Evolutionary conservation across 2,888 invertebrate genomes (phyloP), one percentile per base, ranked within the genome.

Genomic region (Cryptocheilus praepositus): DNA sequence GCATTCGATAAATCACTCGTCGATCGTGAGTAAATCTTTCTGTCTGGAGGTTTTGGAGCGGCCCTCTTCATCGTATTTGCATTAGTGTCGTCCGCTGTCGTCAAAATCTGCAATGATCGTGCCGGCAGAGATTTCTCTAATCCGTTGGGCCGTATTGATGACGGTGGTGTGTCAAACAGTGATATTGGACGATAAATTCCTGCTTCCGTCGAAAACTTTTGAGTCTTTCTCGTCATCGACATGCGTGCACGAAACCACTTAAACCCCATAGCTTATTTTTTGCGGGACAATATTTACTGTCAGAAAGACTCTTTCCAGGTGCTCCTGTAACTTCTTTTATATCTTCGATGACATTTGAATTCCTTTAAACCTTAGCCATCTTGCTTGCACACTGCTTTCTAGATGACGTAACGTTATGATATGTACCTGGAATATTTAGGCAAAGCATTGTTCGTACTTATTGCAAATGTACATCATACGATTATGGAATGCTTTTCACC

Each of bases 241-340:
- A 89, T 74, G 13, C 89, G 87, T 25, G 90, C 90, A 55, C 89
- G 89, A 80, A 91, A 91, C 86, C 90, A 90, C 82, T 89, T 90
- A 16, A 91, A 81, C 2, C 78, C 85, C 85, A 85, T 85, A 36
- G 71, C 51, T 43, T 25, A 7, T 36, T 36, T 36, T 36, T 36
- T 36, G 11, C 28, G 28, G 8, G 11, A 36, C 36, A 11, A 36
- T 36, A 36, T 36, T 36, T 7, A 36, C 13, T 5, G 1, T 36
- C 11, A 11, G 8, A 36, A 11, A 5, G 11, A 36, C 36, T 11
- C 36, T 36, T 36, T 36, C 5, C 25, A 36, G 36, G 36, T 36
- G 11, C 36, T 1, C 36, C 13, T 36, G 13, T 11, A 36, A 36
- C 11, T 36, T 1, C 13, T 36, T 36, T 36, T 36, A 36, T 25